Base-by-base conservation (phyloP, 2,113 vertebrate species). In the Mastomys natalensis region DNA sequence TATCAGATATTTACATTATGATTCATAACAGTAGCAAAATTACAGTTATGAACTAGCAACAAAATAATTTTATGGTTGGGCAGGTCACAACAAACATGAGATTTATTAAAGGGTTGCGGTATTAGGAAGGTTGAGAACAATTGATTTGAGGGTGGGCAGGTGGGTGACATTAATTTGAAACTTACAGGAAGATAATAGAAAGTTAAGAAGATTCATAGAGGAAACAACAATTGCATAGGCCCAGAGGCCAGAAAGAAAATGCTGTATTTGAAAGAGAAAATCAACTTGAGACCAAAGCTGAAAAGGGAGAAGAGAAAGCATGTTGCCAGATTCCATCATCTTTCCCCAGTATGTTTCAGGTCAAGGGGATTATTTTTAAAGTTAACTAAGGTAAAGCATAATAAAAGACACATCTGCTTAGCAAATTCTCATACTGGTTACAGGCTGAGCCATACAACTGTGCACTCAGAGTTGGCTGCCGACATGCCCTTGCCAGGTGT, bases 361-460 rank as follows among this genome's bases (percentile, higher is more conserved):
- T 43, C n/a, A 81, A 95, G 64, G 0, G 62, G 48, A 82, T 37
- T 77, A 93, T 89, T 88, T 92, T 70, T 70, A 72, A 87, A 34
- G n/a, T 68, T n/a, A 76, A 72, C n/a, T 24, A 78, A 94, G 45
- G 86, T 81, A 70, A 88, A 21, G 34, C 62, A 43, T 45, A 64
- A 68, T 85, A 90, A 90, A 88, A 90, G 31, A 5, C 64, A 80
- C 40, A 95, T 68, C 76, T 95, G 77, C 62, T 89, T n/a, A 93
- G 73, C 37, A 91, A 86, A n/a, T 91, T 73, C 55, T 5, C 26
- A 55, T 60, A 31, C 19, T 26, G 12, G 68, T 84, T 95, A 74
- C 34, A 93, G 77, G 34, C 24, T 13, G 70, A 84, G 45, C 3
- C 13, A 58, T 45, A 76, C 9, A 26, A 15, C 29, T 55, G 4